phyloP scores from a whole-genome alignment of 2,888 invertebrate species.

The Caenorhabditis sp. region DNA sequence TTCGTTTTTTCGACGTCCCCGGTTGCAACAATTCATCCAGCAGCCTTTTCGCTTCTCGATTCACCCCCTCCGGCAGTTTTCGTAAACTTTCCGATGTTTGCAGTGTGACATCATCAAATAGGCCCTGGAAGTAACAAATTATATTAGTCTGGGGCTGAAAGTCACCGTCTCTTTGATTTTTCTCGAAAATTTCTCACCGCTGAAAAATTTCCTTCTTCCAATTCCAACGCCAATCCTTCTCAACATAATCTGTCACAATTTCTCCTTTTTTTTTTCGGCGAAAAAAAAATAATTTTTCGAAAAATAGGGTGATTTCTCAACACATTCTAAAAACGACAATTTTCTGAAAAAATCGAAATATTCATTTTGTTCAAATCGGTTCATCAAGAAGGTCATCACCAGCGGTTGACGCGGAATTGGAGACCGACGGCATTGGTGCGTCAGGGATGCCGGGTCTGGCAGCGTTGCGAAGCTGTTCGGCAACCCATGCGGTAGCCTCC shows the following conservation, averaged over 20 bases:
- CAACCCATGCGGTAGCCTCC: not conserved
- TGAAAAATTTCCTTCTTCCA: slow-evolving; percentile 6
- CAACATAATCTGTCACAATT: too few species aligned
- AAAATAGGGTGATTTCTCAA: too few species aligned
- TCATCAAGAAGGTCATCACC: not conserved
- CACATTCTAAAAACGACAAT: too few species aligned
- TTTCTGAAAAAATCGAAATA: too few species aligned
- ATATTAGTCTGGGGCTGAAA: not conserved
- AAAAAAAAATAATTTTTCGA: too few species aligned
- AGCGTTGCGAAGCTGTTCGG: not conserved
- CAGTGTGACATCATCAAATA: slow-evolving; percentile 61
- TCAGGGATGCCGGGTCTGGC: slow-evolving; percentile 23
- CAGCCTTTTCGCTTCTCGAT: slow-evolving; percentile 21
- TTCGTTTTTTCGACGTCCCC: slow-evolving; percentile 17
- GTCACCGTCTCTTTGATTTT: slow-evolving; percentile 11
- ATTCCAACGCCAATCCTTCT: slow-evolving; percentile 5
- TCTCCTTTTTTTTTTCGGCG: too few species aligned
- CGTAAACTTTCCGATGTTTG: slow-evolving; percentile 51
- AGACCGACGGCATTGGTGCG: slow-evolving; percentile 24
- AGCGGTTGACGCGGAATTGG: not conserved
- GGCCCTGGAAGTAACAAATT: slow-evolving; percentile 41
- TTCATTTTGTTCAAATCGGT: not conserved
- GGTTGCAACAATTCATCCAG: slow-evolving; percentile 16
- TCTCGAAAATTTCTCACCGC: slow-evolving; percentile 7
- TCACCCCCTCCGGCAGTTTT: slow-evolving; percentile 46